Conservation (phyloP, 2,113 vertebrate genomes). For the Vulpes ferrilata region DNA sequence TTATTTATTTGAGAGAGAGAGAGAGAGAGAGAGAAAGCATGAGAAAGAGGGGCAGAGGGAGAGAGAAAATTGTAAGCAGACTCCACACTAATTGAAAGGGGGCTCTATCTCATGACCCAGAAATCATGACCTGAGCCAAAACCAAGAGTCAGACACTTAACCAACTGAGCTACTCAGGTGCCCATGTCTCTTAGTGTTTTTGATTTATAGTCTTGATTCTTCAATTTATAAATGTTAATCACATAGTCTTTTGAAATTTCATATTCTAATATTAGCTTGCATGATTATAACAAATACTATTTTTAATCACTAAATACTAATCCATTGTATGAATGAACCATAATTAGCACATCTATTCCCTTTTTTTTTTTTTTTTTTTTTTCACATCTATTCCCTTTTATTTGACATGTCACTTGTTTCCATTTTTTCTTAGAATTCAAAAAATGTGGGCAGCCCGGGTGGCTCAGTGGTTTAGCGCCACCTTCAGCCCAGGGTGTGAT, state of each 20-base stretch:
- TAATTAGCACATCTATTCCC: not conserved
- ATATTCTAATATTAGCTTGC: not conserved
- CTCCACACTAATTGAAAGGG: not conserved
- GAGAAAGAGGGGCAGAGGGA: not conserved
- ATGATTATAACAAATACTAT: not conserved
- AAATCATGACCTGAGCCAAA: not conserved
- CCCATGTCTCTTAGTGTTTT: not conserved
- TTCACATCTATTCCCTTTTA: not conserved
- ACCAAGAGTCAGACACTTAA: not conserved
- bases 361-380: no score
- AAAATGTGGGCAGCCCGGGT: not conserved
- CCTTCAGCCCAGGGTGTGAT: no score
- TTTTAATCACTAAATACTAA: not conserved
- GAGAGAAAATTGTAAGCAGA: not conserved
- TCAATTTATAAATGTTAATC: slow-evolving; percentile 24
- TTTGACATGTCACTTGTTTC: not conserved
- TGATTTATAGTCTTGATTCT: not conserved
- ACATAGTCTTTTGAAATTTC: not conserved
- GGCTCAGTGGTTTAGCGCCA: no score
- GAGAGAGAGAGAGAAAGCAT: not conserved
- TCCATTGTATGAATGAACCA: not conserved
- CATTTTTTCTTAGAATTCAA: not conserved
- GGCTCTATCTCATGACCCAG: not conserved
- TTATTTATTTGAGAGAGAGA: not conserved
- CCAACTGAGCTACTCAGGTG: not conserved